Evolutionary conservation across 2,888 invertebrate genomes (phyloP), one percentile per base, ranked within the genome.

Genomic region (Coelogynopora nodosa): DNA sequence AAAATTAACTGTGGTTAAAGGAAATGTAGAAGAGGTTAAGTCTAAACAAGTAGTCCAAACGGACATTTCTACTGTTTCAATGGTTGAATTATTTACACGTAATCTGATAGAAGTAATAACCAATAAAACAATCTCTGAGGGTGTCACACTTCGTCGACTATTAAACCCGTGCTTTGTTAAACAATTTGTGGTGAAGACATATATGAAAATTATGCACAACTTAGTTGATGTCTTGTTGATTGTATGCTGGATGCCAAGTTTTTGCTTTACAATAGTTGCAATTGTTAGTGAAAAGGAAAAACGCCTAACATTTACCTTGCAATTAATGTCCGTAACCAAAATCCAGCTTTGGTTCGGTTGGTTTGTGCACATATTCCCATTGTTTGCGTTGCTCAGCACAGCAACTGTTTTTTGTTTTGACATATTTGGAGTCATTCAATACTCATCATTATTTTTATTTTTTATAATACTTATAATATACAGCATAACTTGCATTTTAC

Each of bases 211-310:
- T 13, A 2, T 74, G 2, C 27, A 74, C 5, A 13, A 5, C 23
- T 2, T 23, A 26, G 23, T 74, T 5, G 23, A 74, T n/a, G 23
- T 74, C 2, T 74, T 74, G 74, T 2, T 74, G 2, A 74, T 74
- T 13, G 5, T 74, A 13, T 74, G 74, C 23, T 74, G 74, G 74
- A 74, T 74, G 74, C 74, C 74, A 13, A 74, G 74, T 74, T 74
- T 74, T 74, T 74, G 74, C 23, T 74, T 23, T 13, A 74, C 74
- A 74, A 23, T 26, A 2, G 23, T 74, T 13, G 74, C 74, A 5
- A 74, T 74, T 74, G 74, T 74, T n/a, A 23, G 23, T 23, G 74
- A 74, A 23, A 74, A 74, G 74, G 74, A 74, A 23, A 13, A 26
- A 23, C 74, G 74, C 2, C 23, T 74, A 26, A 74, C 74, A 5